Conservation (phyloP, 2,113 vertebrate genomes). For the Erpornis zantholeuca region DNA sequence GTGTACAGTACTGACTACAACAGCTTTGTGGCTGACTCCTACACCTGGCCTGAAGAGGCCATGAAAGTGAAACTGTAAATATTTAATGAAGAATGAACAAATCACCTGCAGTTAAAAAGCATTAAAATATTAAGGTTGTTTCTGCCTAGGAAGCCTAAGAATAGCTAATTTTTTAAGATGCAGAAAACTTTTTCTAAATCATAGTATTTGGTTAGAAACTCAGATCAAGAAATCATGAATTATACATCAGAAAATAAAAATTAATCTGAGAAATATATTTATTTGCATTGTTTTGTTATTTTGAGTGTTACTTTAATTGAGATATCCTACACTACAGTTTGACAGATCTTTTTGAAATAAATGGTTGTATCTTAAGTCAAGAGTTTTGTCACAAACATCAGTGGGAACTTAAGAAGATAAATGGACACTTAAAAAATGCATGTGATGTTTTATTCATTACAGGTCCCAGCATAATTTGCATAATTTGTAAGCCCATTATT, state of each 20-base stretch:
- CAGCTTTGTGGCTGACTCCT: conserved; percentile 83
- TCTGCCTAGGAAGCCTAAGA: conserved; percentile 10
- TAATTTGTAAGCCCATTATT: neutral
- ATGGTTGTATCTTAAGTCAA: neutral
- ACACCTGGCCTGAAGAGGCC: conserved; percentile 86
- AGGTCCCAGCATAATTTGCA: neutral
- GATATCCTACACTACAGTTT: neutral
- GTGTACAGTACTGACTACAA: conserved; percentile 86
- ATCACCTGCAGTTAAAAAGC: neutral
- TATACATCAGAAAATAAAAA: conserved; percentile 40
- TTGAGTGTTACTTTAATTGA: neutral
- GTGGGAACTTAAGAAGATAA: neutral
- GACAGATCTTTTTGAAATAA: neutral
- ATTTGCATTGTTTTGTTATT: neutral
- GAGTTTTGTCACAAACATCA: neutral
- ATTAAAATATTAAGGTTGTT: neutral
- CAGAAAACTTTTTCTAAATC: conserved; percentile 57
- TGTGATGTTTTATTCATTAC: neutral
- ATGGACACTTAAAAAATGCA: neutral
- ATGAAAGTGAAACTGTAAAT: conserved; percentile 84
- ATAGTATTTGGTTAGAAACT: conserved; percentile 22
- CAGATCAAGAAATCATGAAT: neutral
- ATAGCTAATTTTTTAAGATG: conserved; percentile 61
- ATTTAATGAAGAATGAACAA: neutral
- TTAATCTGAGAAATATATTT: neutral